Evolutionary conservation across 2,113 vertebrate genomes (phyloP).

Genomic region (Cervus canadensis): DNA sequence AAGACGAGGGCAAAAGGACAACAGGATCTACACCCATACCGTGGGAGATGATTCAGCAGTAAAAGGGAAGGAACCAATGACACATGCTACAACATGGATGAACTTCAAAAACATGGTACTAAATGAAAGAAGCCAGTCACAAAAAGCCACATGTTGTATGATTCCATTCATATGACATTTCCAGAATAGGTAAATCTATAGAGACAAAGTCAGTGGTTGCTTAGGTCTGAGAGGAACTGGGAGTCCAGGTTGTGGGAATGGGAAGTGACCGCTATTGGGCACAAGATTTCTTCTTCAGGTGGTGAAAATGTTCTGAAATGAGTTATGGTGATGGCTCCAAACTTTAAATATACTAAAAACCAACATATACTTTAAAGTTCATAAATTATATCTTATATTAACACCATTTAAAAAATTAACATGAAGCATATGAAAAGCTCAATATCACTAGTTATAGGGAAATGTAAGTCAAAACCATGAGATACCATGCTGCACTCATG

Average conservation of each 20-base stretch:
- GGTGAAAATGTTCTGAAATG: not conserved
- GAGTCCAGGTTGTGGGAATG: not conserved
- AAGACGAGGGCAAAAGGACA: not conserved
- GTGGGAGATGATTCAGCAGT: not conserved
- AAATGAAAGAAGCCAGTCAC: not conserved
- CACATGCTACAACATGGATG: not conserved
- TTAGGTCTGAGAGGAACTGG: not conserved
- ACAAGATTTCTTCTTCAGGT: not conserved
- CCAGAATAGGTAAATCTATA: not conserved
- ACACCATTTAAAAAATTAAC: not conserved
- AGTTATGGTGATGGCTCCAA: not conserved
- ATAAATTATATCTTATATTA: not conserved
- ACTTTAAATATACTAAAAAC: not conserved
- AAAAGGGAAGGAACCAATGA: not conserved
- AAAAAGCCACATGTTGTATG: not conserved
- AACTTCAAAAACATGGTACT: not conserved
- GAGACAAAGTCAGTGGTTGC: not conserved
- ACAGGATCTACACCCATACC: not conserved
- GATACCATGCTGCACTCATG: not conserved
- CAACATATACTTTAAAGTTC: not conserved
- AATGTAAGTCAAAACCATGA: conserved; percentile 15
- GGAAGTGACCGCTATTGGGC: not conserved
- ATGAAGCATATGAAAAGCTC: not conserved
- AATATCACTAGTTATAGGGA: not conserved
- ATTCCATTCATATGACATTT: not conserved